Base-by-base conservation (phyloP, 2,888 invertebrate genomes). In the Ditula angustiorana region DNA sequence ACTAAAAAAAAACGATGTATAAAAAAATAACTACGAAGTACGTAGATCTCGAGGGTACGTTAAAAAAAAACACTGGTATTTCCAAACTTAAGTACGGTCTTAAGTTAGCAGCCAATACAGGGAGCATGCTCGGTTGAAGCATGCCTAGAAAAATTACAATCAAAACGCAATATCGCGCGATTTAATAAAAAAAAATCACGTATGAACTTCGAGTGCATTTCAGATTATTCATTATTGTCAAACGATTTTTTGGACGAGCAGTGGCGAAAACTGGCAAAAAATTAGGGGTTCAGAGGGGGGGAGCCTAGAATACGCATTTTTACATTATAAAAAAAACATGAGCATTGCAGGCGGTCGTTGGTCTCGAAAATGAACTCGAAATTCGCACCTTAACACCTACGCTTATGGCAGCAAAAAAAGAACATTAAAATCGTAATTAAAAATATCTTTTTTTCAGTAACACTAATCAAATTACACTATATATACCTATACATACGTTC, bases 361-460 rank as follows among this genome's bases (percentile, higher is more conserved):
- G 10, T 67, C 75, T 71, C 75, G 72, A 77, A 80, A 82, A 79
- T 80, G 82, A 80, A 82, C 85, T 79, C 74, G 78, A 75, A 76
- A 81, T 59, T 69, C 64, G 13, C 55, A n/a, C 67, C 74, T 74
- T 79, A 74, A 71, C 1, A 61, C 67, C 82, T 85, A 85, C 75
- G 82, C 85, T 83, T 87, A 88, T 88, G 89, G 88, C 90, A 89
- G 88, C 87, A 81, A 83, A 78, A 82, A 79, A 79, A 81, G 79
- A 74, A 75, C 68, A 71, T 79, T 76, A 75, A 76, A 81, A 77
- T 81, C 72, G 81, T 82, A 83, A 81, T 85, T 83, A 88, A 91
- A 90, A 91, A 92, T 90, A 90, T 92, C 86, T 86, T 87, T 85
- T 81, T 74, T 73, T 68, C 68, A 84, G 85, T 79, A 82, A 81